phyloP scores from a whole-genome alignment of 2,113 vertebrate genomes.

The Lamprotornis superbus region DNA sequence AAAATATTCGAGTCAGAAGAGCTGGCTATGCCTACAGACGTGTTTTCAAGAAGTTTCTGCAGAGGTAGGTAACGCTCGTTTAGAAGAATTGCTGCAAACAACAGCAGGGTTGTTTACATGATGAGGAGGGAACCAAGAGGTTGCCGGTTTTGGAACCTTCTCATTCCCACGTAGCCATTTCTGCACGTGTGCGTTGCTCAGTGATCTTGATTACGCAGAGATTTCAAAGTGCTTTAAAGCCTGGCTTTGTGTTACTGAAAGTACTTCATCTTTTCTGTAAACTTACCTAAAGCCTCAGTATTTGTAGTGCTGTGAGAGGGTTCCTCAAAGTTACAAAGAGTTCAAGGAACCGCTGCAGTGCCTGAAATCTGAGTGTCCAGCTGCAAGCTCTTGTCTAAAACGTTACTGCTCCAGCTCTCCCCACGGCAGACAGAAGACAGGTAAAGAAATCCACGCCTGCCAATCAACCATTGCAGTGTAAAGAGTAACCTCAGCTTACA shows the following conservation, averaged over 20 bases:
- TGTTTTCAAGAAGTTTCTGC: constrained; percentile 93
- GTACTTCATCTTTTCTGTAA: background rate
- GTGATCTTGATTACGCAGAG: background rate
- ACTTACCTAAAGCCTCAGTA: background rate
- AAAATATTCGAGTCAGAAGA: constrained; percentile 95
- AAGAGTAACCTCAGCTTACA: background rate
- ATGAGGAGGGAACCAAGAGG: background rate
- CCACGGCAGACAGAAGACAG: background rate
- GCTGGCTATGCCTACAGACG: constrained; percentile 96
- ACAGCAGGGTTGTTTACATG: background rate
- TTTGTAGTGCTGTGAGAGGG: background rate
- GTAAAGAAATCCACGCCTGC: background rate
- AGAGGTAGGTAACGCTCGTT: constrained; percentile 77
- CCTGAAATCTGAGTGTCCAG: background rate
- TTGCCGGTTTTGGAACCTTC: background rate
- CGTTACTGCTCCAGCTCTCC: background rate
- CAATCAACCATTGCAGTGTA: background rate
- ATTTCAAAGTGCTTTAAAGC: background rate
- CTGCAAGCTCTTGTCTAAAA: background rate
- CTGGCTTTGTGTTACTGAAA: background rate
- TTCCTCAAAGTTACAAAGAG: background rate
- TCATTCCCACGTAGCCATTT: background rate
- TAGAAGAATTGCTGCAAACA: background rate
- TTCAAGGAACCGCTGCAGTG: background rate
- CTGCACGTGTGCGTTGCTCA: background rate